Evolutionary conservation across 2,113 vertebrate genomes (phyloP).

Genomic region (Malurus alboscapulatus): DNA sequence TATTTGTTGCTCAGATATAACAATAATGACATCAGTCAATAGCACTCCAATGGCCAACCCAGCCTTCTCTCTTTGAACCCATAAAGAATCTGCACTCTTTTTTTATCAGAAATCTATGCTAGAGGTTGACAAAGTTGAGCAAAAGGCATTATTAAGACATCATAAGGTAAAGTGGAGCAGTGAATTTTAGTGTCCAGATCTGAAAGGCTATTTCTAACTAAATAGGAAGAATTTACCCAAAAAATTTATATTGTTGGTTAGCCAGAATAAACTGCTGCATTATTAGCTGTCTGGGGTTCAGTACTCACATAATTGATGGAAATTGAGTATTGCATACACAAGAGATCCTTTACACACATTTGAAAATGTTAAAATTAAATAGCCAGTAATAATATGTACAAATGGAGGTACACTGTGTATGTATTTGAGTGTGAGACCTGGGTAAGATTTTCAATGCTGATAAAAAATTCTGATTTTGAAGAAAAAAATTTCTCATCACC

Average conservation of each 20-base stretch:
- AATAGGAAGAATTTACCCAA: neutral
- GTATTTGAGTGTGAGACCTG: rapidly evolving
- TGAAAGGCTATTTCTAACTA: neutral
- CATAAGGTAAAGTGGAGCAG: neutral
- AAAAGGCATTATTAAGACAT: neutral
- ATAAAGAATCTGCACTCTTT: neutral
- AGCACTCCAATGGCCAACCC: neutral
- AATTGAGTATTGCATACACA: neutral
- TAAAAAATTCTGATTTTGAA: neutral
- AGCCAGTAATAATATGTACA: neutral
- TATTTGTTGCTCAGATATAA: neutral
- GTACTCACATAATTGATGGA: neutral
- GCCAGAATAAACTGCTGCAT: rapidly evolving
- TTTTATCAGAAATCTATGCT: neutral
- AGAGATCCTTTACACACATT: neutral
- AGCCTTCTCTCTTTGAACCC: neutral
- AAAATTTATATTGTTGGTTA: neutral
- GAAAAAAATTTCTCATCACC: neutral
- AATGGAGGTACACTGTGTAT: neutral
- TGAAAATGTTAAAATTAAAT: neutral
- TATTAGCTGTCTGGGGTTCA: neutral
- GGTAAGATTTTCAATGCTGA: neutral
- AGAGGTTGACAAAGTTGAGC: neutral
- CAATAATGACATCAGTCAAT: neutral
- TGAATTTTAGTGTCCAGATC: neutral